Evolutionary conservation across 1,140 invertebrate species (phyloP).

Genomic region (Asbolus verrucosus): DNA sequence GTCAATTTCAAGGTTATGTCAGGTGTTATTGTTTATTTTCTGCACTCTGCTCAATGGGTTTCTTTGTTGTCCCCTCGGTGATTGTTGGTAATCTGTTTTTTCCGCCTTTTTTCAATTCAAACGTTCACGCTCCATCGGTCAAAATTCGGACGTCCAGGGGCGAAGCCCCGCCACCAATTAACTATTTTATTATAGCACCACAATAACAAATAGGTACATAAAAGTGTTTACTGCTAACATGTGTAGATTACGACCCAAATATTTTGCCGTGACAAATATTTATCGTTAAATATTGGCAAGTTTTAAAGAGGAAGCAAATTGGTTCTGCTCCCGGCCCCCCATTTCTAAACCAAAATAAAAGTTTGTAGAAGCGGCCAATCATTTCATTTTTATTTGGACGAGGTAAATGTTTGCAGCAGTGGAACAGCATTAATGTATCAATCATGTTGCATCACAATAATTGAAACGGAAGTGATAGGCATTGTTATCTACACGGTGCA

Average conservation of each 20-base stretch:
- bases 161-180: not conserved
- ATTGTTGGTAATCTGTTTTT: not conserved
- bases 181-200: slow-evolving; percentile 1
- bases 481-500: too few relatives aligned
- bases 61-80: slow-evolving; percentile 1
- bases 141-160: too few relatives aligned
- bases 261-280: slow-evolving; percentile 19
- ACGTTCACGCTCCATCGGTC: not conserved
- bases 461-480: too few relatives aligned
- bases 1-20: slow-evolving; percentile 36
- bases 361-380: too few relatives aligned
- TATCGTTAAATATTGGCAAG: slow-evolving; percentile 12
- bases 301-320: not conserved
- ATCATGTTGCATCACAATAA: too few relatives aligned
- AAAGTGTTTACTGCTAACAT: not conserved
- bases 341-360: too few relatives aligned
- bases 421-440: too few relatives aligned
- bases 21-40: slow-evolving; percentile 36
- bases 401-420: too few relatives aligned
- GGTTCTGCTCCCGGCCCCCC: not conserved
- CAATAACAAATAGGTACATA: too few relatives aligned
- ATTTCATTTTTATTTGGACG: too few relatives aligned
- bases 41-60: slow-evolving; percentile 19
- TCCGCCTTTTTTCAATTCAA: not conserved
- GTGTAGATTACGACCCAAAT: slow-evolving; percentile 18